These are phyloP conservation scores for Lathamus discolor DNA, from an alignment of 2,113 vertebrate genomes.

Conservation along the genomic window DNA sequence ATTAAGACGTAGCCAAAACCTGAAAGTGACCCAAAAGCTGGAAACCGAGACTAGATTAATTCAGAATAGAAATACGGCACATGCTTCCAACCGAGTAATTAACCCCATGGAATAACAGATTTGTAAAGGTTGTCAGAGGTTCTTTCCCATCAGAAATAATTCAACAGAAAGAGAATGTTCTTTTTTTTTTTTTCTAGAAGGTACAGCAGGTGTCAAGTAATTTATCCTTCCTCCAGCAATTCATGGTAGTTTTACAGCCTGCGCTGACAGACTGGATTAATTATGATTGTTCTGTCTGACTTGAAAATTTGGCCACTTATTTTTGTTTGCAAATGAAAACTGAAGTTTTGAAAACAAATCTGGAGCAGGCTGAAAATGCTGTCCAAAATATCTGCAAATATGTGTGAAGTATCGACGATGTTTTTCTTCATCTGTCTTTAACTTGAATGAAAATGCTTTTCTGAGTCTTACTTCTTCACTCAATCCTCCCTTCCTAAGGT, in stretches of 20 bases:
- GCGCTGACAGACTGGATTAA: background rate
- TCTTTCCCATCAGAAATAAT: background rate
- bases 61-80: background rate
- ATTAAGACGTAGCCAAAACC: background rate
- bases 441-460: background rate
- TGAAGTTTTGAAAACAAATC: background rate
- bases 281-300: background rate
- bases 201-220: background rate
- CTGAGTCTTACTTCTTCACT: background rate
- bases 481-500: background rate
- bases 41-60: background rate
- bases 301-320: background rate
- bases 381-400: background rate
- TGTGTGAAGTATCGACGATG: background rate
- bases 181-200: background rate
- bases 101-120: background rate
- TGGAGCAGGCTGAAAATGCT: background rate
- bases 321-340: conserved; percentile 3
- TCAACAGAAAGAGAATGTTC: background rate
- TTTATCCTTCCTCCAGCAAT: background rate
- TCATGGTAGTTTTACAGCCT: background rate
- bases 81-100: background rate
- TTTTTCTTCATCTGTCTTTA: background rate
- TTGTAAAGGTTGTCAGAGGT: background rate
- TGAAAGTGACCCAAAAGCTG: background rate